phyloP scores from a whole-genome alignment of 2,888 invertebrate species.

The Dolichopus griseipennis region DNA sequence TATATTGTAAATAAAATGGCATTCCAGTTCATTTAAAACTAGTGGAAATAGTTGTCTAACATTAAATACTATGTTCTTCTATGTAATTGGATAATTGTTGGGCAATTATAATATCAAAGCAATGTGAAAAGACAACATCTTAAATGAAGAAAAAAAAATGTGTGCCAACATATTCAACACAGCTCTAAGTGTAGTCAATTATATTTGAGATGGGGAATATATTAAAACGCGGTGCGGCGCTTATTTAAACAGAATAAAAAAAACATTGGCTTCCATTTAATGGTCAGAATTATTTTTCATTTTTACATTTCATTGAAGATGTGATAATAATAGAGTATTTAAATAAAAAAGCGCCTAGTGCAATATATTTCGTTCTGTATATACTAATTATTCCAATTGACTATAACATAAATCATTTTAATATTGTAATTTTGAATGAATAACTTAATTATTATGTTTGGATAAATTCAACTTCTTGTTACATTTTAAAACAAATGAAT shows the following conservation, averaged over 20 bases:
- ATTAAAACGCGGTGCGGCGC: too few relatives aligned
- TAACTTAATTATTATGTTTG: not conserved
- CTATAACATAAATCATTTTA: not conserved
- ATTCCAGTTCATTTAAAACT: too few relatives aligned
- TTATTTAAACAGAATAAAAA: too few relatives aligned
- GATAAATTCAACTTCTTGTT: too few relatives aligned
- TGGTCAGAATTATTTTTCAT: not conserved
- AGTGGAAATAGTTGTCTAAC: too few relatives aligned
- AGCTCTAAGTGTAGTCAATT: too few relatives aligned
- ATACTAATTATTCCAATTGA: not conserved
- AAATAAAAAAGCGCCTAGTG: not conserved
- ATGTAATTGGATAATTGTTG: not conserved
- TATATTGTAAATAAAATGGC: too few relatives aligned
- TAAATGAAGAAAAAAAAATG: too few relatives aligned
- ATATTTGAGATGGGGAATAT: too few relatives aligned
- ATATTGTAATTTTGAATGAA: not conserved
- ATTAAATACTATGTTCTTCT: not conserved
- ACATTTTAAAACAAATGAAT: too few relatives aligned
- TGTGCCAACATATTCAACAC: too few relatives aligned
- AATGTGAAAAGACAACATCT: not conserved
- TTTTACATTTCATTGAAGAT: not conserved
- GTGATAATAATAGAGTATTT: constrained; percentile 1
- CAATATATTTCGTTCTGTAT: not conserved
- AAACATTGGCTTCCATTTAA: too few relatives aligned
- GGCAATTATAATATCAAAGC: not conserved